Conservation (phyloP, 2,888 invertebrate genomes). For the Cremastobaeus sp. region DNA sequence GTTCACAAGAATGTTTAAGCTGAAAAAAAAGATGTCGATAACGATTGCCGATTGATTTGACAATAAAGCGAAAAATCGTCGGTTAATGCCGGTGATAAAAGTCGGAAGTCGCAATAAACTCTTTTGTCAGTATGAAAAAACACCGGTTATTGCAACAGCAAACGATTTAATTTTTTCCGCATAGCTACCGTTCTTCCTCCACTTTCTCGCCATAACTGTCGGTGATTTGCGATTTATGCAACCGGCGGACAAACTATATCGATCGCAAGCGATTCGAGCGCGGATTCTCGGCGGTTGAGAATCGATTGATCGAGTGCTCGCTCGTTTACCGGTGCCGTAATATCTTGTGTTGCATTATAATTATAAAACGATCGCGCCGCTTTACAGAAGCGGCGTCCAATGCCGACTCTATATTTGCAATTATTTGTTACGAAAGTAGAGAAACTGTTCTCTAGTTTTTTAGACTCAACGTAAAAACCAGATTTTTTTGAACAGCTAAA, state of each 20-base stretch:
- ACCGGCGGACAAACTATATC: slow-evolving; percentile 52
- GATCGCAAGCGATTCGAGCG: slow-evolving; percentile 56
- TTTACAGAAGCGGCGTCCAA: slow-evolving; percentile 62
- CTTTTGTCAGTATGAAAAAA: slow-evolving; percentile 33
- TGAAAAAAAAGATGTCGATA: too few species aligned
- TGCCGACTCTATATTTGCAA: slow-evolving; percentile 43
- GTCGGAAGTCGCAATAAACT: slow-evolving; percentile 27
- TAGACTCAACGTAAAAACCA: too few species aligned
- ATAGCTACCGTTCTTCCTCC: slow-evolving; percentile 60
- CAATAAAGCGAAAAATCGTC: slow-evolving; percentile 2
- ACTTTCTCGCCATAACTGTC: slow-evolving; percentile 61
- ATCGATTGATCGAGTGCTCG: slow-evolving; percentile 59
- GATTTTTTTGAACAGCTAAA: too few species aligned
- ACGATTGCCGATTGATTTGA: background rate
- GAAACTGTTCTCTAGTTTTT: slow-evolving; percentile 71
- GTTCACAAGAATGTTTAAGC: too few species aligned
- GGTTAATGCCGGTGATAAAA: slow-evolving; percentile 9
- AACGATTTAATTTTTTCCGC: slow-evolving; percentile 59
- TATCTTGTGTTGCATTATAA: slow-evolving; percentile 52
- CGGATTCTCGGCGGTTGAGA: slow-evolving; percentile 55
- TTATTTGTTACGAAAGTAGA: slow-evolving; percentile 69
- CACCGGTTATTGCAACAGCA: slow-evolving; percentile 42
- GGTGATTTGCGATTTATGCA: slow-evolving; percentile 61
- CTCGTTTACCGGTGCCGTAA: slow-evolving; percentile 61
- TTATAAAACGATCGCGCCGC: slow-evolving; percentile 65